Percentiles rank a stretch among this genome's conserved stretches.
Evolutionary conservation across 1,140 invertebrate genomes (phyloP).

Genomic region (Trichogramma pretiosum): DNA sequence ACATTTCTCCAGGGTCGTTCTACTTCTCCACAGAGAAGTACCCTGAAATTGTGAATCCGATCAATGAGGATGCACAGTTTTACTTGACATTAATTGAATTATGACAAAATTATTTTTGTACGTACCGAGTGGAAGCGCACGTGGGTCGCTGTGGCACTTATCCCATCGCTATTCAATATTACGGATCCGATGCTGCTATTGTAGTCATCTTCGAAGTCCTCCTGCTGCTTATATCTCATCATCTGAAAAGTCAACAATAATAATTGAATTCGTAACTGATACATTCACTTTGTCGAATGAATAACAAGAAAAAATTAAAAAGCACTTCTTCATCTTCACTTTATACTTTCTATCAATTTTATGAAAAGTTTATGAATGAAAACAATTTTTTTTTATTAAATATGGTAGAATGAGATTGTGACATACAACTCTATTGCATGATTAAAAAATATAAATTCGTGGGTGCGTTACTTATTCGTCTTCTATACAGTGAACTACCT

Average conservation of each 20-base stretch:
- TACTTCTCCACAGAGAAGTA: constrained; percentile 55
- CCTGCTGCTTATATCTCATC: constrained; percentile 76
- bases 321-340: no score
- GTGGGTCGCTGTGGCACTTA: constrained; percentile 67
- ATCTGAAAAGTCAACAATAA: constrained; percentile 55
- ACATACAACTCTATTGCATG: no score
- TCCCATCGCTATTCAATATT: constrained; percentile 54
- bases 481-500: no score
- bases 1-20: constrained; percentile 51
- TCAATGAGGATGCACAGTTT: not conserved
- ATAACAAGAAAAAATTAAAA: no score
- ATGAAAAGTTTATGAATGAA: no score
- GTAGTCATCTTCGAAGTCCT: constrained; percentile 74
- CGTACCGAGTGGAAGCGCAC: constrained; percentile 70
- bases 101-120: constrained; percentile 20
- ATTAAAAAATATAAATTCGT: no score
- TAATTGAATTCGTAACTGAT: not conserved
- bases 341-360: no score
- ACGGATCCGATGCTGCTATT: constrained; percentile 73
- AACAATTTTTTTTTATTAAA: no score
- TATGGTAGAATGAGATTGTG: no score
- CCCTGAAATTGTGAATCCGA: constrained; percentile 32
- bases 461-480: no score
- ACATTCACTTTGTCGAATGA: no score
- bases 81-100: no score